Conservation (phyloP, 2,797 vertebrate species). For the Chromobotia macracanthus region DNA sequence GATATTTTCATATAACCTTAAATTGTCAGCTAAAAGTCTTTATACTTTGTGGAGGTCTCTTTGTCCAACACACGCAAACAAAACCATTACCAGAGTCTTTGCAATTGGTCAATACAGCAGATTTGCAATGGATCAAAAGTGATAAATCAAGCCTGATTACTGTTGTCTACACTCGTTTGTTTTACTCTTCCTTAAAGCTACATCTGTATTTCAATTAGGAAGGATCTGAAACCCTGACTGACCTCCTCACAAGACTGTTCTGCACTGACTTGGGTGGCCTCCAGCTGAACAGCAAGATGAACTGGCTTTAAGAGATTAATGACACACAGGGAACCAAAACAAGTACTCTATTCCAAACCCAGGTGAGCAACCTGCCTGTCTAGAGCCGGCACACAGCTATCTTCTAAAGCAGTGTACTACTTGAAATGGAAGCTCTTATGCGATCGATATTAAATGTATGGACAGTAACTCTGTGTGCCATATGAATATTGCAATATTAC, state of each 20-base stretch:
- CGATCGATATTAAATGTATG: neutral
- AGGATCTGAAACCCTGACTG: conserved; percentile 43
- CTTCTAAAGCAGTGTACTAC: neutral
- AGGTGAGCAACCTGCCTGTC: neutral
- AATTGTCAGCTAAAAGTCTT: too few species aligned
- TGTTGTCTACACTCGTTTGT: conserved; percentile 5
- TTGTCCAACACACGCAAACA: neutral
- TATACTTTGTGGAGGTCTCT: neutral
- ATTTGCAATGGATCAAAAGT: conserved; percentile 9
- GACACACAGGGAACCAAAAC: conserved; percentile 25
- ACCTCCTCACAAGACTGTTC: conserved; percentile 25
- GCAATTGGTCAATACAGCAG: neutral
- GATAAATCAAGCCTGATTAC: conserved; percentile 27
- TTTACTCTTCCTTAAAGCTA: conserved; percentile 27
- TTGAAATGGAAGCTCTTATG: neutral
- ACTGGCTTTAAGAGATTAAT: conserved; percentile 27
- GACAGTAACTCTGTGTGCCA: neutral
- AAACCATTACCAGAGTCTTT: neutral
- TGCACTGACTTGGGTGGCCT: conserved; percentile 33
- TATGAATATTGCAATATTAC: too few species aligned
- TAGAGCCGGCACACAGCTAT: neutral
- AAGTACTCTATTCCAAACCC: neutral
- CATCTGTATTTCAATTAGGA: conserved; percentile 53
- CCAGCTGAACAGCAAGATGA: conserved; percentile 39
- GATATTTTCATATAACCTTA: neutral